phyloP scores from a whole-genome alignment of 2,113 vertebrate species.

The Chelonoidis abingdonii region DNA sequence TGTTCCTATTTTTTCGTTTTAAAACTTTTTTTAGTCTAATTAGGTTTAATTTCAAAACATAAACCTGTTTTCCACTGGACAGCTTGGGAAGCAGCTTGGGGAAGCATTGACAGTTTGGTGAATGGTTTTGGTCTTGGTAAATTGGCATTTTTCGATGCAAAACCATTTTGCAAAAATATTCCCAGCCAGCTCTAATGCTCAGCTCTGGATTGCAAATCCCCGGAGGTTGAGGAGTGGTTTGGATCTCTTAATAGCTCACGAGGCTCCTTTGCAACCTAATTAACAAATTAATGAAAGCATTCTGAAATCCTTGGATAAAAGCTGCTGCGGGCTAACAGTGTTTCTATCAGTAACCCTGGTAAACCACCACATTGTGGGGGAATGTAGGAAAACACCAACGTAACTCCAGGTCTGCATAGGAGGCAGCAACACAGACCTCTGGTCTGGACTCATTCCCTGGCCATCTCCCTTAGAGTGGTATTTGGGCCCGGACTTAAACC shows the following conservation, averaged over 20 bases:
- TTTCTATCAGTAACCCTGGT: fast-evolving
- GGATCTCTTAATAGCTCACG: background rate
- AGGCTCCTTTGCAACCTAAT: background rate
- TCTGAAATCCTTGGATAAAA: background rate
- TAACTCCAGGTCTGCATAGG: fast-evolving
- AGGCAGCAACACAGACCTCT: background rate
- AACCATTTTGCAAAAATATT: background rate
- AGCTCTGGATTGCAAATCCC: background rate
- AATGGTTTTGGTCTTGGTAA: background rate
- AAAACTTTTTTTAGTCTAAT: background rate
- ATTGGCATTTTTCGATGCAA: background rate
- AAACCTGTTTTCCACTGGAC: background rate
- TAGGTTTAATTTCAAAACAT: background rate
- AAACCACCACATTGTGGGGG: background rate
- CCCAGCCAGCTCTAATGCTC: background rate
- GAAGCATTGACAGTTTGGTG: background rate
- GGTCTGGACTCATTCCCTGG: background rate
- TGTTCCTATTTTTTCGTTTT: background rate
- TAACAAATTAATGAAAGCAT: background rate
- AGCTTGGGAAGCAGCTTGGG: background rate
- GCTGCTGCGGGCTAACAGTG: background rate
- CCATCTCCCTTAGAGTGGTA: background rate
- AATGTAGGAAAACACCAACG: background rate
- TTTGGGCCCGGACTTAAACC: background rate
- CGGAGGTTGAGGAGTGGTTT: fast-evolving